A percentile compares a stretch with the other conserved stretches of the same genome.
Evolutionary conservation across 2,797 vertebrate genomes (phyloP).

Genomic region (Crossoptilon crossoptilon): DNA sequence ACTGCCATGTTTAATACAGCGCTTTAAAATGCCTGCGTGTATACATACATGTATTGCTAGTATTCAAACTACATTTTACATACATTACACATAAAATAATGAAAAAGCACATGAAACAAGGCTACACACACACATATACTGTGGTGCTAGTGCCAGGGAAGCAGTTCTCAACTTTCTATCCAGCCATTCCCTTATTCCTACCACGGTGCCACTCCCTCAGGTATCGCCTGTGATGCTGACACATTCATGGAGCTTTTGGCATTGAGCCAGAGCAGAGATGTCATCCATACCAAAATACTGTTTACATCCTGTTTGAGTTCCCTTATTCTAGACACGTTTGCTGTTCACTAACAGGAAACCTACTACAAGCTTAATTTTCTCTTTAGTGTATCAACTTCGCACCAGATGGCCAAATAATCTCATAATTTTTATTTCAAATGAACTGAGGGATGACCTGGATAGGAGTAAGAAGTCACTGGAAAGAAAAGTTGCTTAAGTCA

Average conservation of each 20-base stretch:
- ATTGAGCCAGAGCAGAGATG: neutral
- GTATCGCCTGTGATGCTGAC: neutral
- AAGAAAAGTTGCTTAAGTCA: neutral
- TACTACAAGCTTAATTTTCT: no score
- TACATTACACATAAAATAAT: neutral
- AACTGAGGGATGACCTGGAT: neutral
- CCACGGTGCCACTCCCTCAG: neutral
- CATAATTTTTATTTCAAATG: neutral
- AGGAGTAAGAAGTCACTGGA: neutral
- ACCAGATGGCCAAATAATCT: neutral
- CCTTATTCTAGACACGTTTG: neutral
- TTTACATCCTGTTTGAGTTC: neutral
- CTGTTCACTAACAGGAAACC: no score
- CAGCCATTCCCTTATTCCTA: neutral
- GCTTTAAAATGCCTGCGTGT: neutral
- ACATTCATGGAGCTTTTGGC: neutral
- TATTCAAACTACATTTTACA: neutral
- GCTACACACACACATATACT: neutral
- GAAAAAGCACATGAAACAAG: neutral
- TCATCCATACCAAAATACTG: neutral
- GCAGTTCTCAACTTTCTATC: slow-evolving; percentile 5
- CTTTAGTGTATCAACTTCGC: neutral
- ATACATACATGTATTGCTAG: slow-evolving; percentile 6
- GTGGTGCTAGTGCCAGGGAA: neutral
- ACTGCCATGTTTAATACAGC: neutral